These are phyloP conservation scores for Parnassius glacialis DNA, from an alignment of 2,888 invertebrate genomes.

Conservation along the genomic window DNA sequence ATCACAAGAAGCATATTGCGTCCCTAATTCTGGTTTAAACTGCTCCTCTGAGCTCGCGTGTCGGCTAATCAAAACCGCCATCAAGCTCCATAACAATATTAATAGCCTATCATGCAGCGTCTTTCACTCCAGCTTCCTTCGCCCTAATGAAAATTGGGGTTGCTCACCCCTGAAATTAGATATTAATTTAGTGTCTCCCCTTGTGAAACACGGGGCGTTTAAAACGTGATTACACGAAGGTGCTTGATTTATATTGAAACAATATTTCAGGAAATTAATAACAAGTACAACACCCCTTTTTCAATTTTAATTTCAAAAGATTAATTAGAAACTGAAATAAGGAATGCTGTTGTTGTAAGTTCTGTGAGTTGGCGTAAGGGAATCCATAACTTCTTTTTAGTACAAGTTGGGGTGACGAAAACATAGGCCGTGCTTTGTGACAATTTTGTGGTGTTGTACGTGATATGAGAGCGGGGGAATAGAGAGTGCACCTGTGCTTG, in stretches of 20 bases:
- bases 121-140: slow-evolving; percentile 25
- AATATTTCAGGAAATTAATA: slow-evolving; percentile 43
- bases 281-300: slow-evolving; percentile 1
- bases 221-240: slow-evolving; percentile 48
- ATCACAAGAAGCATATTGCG: not conserved
- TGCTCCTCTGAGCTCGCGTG: slow-evolving; percentile 6
- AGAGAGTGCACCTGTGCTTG: no score
- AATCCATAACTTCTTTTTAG: no score
- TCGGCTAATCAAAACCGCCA: slow-evolving; percentile 28
- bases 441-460: no score
- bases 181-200: slow-evolving; percentile 66
- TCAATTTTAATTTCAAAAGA: slow-evolving; percentile 9
- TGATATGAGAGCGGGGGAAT: no score
- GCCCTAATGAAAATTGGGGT: slow-evolving; percentile 44
- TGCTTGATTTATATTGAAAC: slow-evolving; percentile 55
- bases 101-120: slow-evolving; percentile 29
- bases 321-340: slow-evolving; percentile 3
- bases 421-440: no score
- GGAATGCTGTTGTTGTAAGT: no score
- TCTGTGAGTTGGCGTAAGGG: no score
- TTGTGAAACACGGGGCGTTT: slow-evolving; percentile 29
- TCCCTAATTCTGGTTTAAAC: slow-evolving; percentile 1
- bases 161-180: slow-evolving; percentile 67
- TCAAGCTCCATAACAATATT: slow-evolving; percentile 29
- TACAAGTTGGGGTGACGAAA: no score